phyloP scores from a whole-genome alignment of 2,113 vertebrate species.

The Rhynchomys soricoides region DNA sequence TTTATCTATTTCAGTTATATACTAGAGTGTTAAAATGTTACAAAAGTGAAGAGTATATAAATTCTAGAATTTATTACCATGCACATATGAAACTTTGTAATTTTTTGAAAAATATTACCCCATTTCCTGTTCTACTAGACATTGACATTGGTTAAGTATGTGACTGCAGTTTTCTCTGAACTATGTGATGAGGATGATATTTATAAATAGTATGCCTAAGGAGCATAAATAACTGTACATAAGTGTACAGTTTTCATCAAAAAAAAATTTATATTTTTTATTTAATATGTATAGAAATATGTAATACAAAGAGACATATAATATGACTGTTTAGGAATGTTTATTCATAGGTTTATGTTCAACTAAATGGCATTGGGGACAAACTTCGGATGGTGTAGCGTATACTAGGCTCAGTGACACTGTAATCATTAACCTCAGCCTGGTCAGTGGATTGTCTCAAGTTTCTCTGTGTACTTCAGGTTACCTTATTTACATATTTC shows the following conservation, averaged over 20 bases:
- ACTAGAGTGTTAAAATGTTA: background rate
- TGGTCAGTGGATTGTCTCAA: background rate
- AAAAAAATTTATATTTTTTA: background rate
- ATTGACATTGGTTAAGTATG: background rate
- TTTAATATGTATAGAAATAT: background rate
- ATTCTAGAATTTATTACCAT: background rate
- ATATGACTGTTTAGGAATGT: background rate
- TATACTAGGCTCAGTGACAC: background rate
- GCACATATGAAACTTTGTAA: background rate
- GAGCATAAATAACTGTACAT: no score
- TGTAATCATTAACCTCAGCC: background rate
- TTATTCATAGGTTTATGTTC: background rate
- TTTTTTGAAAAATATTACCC: background rate
- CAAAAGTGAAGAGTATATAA: background rate
- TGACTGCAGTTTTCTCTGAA: background rate
- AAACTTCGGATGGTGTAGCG: background rate
- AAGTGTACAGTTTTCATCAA: background rate
- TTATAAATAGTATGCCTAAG: background rate
- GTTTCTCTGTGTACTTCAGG: background rate
- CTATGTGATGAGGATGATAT: background rate
- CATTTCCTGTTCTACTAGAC: background rate
- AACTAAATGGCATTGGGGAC: no score
- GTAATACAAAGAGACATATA: background rate
- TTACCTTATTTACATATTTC: background rate
- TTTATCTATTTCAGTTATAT: background rate